Percentiles rank a stretch among this genome's conserved stretches.
Conservation (phyloP, 1,140 invertebrate species). For the Calephelis nemesis region DNA sequence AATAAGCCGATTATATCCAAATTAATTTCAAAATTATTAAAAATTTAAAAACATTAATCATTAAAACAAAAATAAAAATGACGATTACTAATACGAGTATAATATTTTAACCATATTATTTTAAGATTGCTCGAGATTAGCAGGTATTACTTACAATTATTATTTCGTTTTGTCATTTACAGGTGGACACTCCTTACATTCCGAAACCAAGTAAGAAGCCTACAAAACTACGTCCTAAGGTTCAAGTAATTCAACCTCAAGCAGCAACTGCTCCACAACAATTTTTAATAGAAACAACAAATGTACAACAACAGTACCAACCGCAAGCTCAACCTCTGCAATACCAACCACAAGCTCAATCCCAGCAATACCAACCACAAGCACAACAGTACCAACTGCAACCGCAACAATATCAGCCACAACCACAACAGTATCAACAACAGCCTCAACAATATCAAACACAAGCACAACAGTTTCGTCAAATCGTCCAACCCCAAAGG, state of each 20-base stretch:
- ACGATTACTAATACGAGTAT: too few relatives aligned
- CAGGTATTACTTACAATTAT: too few relatives aligned
- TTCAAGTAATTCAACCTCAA: conserved; percentile 45
- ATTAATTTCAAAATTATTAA: too few relatives aligned
- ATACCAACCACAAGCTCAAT: conserved; percentile 30
- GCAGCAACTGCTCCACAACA: conserved; percentile 61
- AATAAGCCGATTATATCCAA: too few relatives aligned
- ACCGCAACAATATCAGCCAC: conserved; percentile 41
- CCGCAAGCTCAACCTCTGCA: conserved; percentile 36
- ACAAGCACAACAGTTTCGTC: conserved; percentile 41
- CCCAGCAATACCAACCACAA: conserved; percentile 26
- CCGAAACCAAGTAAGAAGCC: conserved; percentile 66
- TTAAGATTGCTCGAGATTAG: too few relatives aligned
- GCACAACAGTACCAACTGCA: conserved; percentile 43
- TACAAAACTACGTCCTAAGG: conserved; percentile 61
- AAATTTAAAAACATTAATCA: too few relatives aligned
- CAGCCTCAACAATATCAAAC: conserved; percentile 33
- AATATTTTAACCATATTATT: too few relatives aligned
- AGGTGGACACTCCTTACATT: conserved; percentile 61
- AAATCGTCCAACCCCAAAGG: conserved; percentile 48
- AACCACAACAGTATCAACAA: conserved; percentile 41
- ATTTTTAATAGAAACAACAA: conserved; percentile 71
- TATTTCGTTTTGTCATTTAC: conserved; percentile 23
- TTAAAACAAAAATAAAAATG: too few relatives aligned
- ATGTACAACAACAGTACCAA: conserved; percentile 56